Conservation (phyloP, 2,888 invertebrate species). For the Molorchus minor region DNA sequence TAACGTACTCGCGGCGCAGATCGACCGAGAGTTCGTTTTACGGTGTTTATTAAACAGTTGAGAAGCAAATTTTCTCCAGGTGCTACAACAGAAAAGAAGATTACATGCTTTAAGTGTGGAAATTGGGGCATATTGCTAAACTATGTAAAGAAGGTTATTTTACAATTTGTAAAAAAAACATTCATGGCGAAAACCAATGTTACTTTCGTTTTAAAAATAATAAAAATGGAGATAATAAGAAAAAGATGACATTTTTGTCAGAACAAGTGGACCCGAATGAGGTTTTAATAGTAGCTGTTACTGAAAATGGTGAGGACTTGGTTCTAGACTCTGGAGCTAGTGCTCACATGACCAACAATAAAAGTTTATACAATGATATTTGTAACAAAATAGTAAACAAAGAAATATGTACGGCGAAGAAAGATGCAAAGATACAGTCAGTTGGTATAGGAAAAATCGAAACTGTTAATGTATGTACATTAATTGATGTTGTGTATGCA, state of each 20-base stretch:
- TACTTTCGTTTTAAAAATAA: too few species aligned
- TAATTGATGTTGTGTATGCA: conserved; percentile 43
- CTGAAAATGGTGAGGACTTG: conserved; percentile 1
- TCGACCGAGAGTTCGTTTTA: too few species aligned
- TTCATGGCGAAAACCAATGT: conserved; percentile 27
- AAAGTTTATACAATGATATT: conserved; percentile 10
- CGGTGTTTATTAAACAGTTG: too few species aligned
- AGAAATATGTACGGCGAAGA: too few species aligned
- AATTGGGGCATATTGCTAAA: conserved; percentile 22
- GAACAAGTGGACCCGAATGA: too few species aligned
- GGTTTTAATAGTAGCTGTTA: too few species aligned
- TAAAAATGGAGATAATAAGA: too few species aligned
- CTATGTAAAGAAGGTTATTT: conserved; percentile 14
- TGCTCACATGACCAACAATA: conserved; percentile 30
- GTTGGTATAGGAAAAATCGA: conserved; percentile 26
- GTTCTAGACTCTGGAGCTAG: conserved; percentile 30
- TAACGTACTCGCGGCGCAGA: too few species aligned
- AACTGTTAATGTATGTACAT: conserved; percentile 22
- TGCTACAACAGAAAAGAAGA: conserved; percentile 1
- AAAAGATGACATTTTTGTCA: too few species aligned
- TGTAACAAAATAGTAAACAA: too few species aligned
- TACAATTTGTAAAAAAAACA: conserved; percentile 30
- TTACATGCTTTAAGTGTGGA: conserved; percentile 27
- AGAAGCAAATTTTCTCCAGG: too few species aligned
- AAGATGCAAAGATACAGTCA: conserved; percentile 26